These are phyloP conservation scores for Telmatochromis sp. DNA, from an alignment of 2,113 vertebrate species.

Conservation along the genomic window DNA sequence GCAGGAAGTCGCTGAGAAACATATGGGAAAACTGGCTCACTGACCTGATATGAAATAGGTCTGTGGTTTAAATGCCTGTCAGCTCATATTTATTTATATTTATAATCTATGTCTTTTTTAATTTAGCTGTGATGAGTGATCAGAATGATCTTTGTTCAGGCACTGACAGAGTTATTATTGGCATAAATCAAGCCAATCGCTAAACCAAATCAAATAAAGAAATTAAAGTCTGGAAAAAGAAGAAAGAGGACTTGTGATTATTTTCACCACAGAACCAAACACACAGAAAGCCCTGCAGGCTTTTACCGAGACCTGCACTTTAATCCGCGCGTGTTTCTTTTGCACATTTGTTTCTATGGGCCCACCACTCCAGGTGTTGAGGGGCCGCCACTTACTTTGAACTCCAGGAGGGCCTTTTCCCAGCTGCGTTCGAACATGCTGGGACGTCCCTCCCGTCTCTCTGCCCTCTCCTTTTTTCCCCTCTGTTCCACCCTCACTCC, in stretches of 20 bases:
- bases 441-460: slow-evolving; percentile 39
- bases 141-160: not conserved
- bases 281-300: not conserved
- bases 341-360: slow-evolving; percentile 10
- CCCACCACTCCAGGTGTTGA: slow-evolving; percentile 63
- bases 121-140: not conserved
- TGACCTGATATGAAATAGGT: not conserved
- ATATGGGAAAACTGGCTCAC: not conserved
- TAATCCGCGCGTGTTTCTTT: not conserved
- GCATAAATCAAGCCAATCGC: not conserved
- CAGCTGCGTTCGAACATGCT: slow-evolving; percentile 54
- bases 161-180: not conserved
- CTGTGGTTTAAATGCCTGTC: not conserved
- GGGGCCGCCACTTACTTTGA: slow-evolving; percentile 59
- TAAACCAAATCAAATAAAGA: not conserved
- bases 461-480: not conserved
- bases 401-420: slow-evolving; percentile 52
- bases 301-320: not conserved
- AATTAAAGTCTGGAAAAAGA: not conserved
- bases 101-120: not conserved
- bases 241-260: not conserved
- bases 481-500: not conserved
- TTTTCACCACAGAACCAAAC: not conserved
- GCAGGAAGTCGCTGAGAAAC: not conserved
- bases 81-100: not conserved